Percentiles rank a stretch among this genome's conserved stretches.
These are phyloP conservation scores for Dicaeum eximium DNA, from an alignment of 2,113 vertebrate genomes.

Conservation along the genomic window DNA sequence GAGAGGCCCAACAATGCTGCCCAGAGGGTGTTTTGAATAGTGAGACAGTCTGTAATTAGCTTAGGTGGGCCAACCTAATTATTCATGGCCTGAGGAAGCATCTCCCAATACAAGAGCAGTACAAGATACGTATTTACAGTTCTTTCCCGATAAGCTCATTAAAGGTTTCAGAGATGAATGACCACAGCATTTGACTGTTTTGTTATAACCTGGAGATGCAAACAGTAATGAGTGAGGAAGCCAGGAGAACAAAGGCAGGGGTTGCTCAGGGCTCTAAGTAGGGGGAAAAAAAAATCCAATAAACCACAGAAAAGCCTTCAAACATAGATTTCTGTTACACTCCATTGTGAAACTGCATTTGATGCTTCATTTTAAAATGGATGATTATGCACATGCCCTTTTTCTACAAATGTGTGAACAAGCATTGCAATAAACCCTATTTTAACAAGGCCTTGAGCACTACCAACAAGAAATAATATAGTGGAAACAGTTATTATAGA, in stretches of 20 bases:
- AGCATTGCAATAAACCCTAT: not conserved
- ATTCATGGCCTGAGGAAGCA: constrained; percentile 1
- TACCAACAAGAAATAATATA: not conserved
- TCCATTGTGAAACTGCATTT: not conserved
- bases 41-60: constrained; percentile 9
- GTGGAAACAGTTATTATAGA: not conserved
- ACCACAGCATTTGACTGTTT: not conserved
- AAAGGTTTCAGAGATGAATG: constrained; percentile 56
- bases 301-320: not conserved
- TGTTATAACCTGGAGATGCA: not conserved
- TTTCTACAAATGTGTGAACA: not conserved
- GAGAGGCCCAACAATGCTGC: not conserved
- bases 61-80: constrained; percentile 12
- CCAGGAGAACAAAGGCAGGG: not conserved
- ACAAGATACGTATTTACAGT: constrained; percentile 31
- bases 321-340: not conserved
- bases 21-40: not conserved
- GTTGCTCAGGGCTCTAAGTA: not conserved
- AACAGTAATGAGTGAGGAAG: not conserved
- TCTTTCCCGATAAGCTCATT: constrained; percentile 47
- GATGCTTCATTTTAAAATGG: not conserved
- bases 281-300: fast-evolving
- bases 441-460: not conserved
- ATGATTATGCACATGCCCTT: not conserved
- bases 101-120: not conserved